phyloP scores from a whole-genome alignment of 2,113 vertebrate species.

The Hystrix brachyura region DNA sequence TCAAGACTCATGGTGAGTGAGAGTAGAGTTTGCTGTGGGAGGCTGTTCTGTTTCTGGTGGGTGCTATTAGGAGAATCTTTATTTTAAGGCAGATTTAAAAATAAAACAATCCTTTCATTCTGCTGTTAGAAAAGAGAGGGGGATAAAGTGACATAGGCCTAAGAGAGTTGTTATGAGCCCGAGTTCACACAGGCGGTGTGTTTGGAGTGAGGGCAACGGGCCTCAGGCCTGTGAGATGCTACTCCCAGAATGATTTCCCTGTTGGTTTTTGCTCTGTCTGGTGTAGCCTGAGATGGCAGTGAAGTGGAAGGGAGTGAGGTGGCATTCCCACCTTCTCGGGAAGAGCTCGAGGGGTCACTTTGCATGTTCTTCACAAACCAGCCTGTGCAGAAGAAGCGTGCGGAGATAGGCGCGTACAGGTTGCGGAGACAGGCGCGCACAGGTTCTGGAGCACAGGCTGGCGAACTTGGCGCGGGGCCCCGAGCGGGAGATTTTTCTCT shows the following conservation, averaged over 20 bases:
- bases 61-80: not conserved
- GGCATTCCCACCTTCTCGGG: not conserved
- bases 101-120: not conserved
- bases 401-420: not conserved
- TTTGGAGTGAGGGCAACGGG: not conserved
- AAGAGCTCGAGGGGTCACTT: not conserved
- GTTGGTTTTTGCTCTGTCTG: not conserved
- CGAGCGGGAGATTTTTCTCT: not conserved
- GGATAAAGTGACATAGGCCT: not conserved
- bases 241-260: not conserved
- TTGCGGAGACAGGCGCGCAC: not conserved
- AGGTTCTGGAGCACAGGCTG: not conserved
- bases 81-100: not conserved
- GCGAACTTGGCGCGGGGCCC: not conserved
- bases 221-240: not conserved
- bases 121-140: not conserved
- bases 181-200: not conserved
- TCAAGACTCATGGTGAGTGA: not conserved
- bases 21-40: not conserved
- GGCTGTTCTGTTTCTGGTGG: not conserved
- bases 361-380: not conserved
- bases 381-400: not conserved
- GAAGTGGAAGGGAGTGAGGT: not conserved
- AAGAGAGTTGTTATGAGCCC: not conserved
- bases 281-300: not conserved